phyloP scores from a whole-genome alignment of 2,888 invertebrate genomes.

The Cremastinae sp. region DNA sequence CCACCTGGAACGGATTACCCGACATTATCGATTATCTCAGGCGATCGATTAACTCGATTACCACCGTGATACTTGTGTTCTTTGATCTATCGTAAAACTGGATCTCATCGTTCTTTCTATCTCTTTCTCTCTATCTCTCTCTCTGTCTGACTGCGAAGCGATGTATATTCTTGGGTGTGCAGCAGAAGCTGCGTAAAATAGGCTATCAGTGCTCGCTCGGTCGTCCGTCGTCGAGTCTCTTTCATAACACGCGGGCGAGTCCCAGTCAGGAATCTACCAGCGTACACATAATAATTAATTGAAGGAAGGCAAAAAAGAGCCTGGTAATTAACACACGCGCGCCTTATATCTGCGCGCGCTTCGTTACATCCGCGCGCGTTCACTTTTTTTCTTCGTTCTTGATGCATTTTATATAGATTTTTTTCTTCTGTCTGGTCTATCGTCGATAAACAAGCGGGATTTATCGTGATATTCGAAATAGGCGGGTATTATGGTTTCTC shows the following conservation, averaged over 20 bases:
- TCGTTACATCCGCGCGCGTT: neutral
- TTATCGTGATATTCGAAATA: constrained; percentile 42
- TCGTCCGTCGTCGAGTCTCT: constrained; percentile 47
- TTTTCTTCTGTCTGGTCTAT: neutral
- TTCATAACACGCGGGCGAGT: constrained; percentile 46
- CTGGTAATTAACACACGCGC: constrained; percentile 53
- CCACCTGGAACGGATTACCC: constrained; percentile 76
- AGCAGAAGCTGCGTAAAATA: constrained; percentile 40
- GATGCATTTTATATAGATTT: neutral
- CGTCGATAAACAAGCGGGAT: constrained; percentile 42
- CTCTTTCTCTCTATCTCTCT: constrained; percentile 32
- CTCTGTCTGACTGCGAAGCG: too few species aligned
- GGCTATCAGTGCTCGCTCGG: constrained; percentile 48
- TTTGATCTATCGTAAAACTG: constrained; percentile 78
- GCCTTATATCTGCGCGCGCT: constrained; percentile 20
- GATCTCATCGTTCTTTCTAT: constrained; percentile 70
- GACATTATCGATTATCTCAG: constrained; percentile 79
- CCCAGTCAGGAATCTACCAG: constrained; percentile 58
- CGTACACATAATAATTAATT: constrained; percentile 52
- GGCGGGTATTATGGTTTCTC: constrained; percentile 43
- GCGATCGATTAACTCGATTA: constrained; percentile 79
- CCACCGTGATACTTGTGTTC: constrained; percentile 71
- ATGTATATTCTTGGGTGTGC: constrained; percentile 29
- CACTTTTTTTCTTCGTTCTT: constrained; percentile 8
- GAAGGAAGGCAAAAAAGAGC: constrained; percentile 42